Evolutionary conservation across 2,113 vertebrate genomes (phyloP).

Genomic region (Malaclemys terrapin): DNA sequence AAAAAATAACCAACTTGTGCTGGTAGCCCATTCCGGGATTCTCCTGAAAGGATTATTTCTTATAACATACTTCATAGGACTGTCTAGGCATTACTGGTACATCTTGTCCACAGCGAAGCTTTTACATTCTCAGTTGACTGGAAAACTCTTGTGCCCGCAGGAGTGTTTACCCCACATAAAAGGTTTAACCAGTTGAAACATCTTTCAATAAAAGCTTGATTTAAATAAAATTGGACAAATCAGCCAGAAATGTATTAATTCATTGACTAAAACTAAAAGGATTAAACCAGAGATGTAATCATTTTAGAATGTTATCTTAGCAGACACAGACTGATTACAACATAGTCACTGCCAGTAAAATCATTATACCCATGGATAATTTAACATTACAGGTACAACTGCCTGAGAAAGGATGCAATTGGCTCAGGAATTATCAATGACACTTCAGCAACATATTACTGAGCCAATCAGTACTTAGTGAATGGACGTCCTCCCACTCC

Average conservation of each 20-base stretch:
- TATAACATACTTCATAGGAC: not conserved
- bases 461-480: not conserved
- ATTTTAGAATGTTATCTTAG: not conserved
- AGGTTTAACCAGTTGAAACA: not conserved
- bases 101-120: not conserved
- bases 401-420: not conserved
- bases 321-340: not conserved
- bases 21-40: not conserved
- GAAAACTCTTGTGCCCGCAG: not conserved
- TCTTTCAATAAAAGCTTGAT: not conserved
- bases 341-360: not conserved
- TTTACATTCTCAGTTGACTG: not conserved
- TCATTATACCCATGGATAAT: not conserved
- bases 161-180: not conserved
- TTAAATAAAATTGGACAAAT: not conserved
- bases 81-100: not conserved
- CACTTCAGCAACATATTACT: not conserved
- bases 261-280: not conserved
- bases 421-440: not conserved
- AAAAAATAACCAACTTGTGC: conserved; percentile 19
- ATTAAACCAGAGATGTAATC: not conserved
- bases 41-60: not conserved
- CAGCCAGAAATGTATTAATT: not conserved
- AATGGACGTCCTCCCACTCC: not conserved
- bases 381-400: not conserved